These are phyloP conservation scores for Aythya baeri DNA, from an alignment of 2,113 vertebrate species.

Conservation along the genomic window DNA sequence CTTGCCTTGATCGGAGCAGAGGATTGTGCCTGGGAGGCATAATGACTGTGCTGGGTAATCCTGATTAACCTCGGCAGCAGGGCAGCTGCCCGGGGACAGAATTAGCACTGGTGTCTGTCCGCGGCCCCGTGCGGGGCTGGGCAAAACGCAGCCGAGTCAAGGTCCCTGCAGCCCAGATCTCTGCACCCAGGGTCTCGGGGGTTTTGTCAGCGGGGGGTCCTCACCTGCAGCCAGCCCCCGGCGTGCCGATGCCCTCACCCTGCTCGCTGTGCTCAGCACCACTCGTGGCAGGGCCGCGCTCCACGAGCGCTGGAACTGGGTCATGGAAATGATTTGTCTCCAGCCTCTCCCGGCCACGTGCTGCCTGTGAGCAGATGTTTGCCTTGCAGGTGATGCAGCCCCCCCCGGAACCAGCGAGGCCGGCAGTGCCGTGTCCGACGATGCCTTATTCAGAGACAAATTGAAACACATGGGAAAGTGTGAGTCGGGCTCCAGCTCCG, in stretches of 20 bases:
- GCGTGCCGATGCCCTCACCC: rapidly evolving
- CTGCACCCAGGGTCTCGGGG: background rate
- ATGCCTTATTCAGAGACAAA: conserved; percentile 97
- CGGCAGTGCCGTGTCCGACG: conserved; percentile 84
- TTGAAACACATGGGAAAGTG: conserved; percentile 99
- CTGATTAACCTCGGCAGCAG: conserved; percentile 22
- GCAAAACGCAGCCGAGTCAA: rapidly evolving
- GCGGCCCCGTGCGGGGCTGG: rapidly evolving
- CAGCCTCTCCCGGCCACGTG: rapidly evolving
- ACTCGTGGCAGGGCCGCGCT: background rate
- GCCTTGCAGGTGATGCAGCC: conserved; percentile 77
- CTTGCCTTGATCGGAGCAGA: background rate
- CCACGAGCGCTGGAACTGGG: background rate
- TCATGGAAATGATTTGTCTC: background rate
- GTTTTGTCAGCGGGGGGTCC: background rate
- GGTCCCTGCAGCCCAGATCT: rapidly evolving
- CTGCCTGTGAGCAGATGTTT: background rate
- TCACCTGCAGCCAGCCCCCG: background rate
- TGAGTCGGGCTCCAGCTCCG: conserved; percentile 71
- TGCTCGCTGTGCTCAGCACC: background rate
- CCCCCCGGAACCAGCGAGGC: conserved; percentile 78
- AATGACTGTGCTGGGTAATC: conserved; percentile 38
- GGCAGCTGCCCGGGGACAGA: conserved; percentile 39
- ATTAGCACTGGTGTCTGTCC: background rate
- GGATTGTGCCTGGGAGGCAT: conserved; percentile 14